These are phyloP conservation scores for Rhynchopsitta pachyrhyncha DNA, from an alignment of 2,113 vertebrate genomes.

Conservation along the genomic window DNA sequence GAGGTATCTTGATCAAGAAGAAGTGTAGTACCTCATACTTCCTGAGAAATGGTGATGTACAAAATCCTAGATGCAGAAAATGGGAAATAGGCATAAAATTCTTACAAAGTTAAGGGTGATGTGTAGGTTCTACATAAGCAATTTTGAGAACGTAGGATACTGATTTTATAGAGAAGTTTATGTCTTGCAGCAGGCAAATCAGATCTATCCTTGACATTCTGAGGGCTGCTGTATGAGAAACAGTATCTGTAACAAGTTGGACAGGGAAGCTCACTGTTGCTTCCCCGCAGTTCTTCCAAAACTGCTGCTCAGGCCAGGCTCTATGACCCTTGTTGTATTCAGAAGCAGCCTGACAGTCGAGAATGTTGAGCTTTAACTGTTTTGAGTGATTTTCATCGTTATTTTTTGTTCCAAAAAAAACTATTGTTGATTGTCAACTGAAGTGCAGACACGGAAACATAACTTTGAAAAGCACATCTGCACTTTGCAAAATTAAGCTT, in stretches of 20 bases:
- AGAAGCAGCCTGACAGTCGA: not conserved
- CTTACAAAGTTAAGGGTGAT: not conserved
- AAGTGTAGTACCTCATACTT: not conserved
- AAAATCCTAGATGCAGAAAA: not conserved
- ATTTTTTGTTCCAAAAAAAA: not conserved
- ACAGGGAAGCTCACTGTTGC: not conserved
- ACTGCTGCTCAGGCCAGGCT: not conserved
- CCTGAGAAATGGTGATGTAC: not conserved
- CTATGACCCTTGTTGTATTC: not conserved
- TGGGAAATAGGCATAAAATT: not conserved
- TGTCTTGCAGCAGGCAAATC: not conserved
- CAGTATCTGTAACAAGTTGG: not conserved
- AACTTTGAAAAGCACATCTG: not conserved
- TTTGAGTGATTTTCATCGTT: not conserved
- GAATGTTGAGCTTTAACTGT: not conserved
- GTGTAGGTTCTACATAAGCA: not conserved
- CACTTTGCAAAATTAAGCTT: not conserved
- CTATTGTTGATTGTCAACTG: not conserved
- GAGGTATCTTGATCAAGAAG: not conserved
- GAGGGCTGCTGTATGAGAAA: not conserved
- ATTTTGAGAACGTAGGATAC: not conserved
- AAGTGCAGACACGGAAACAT: accelerated
- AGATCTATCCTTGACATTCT: not conserved
- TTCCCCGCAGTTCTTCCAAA: not conserved
- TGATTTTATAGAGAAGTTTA: not conserved